Evolutionary conservation across 1,140 invertebrate genomes (phyloP).

Genomic region (Plutomurus gul): DNA sequence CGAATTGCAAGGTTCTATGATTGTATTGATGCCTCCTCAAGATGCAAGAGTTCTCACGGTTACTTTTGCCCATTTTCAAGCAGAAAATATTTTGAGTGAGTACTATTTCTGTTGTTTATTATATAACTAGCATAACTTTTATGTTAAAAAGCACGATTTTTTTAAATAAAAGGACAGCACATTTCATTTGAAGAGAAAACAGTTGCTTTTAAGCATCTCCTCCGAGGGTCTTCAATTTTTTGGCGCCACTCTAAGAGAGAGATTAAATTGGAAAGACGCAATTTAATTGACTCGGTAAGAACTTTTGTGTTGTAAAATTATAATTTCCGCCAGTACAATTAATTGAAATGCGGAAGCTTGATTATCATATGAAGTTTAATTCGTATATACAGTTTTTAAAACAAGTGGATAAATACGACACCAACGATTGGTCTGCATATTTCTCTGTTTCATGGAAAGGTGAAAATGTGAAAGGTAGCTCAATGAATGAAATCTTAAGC

Average conservation of each 20-base stretch:
- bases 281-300: slow-evolving; percentile 42
- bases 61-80: slow-evolving; percentile 38
- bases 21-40: slow-evolving; percentile 19
- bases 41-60: slow-evolving; percentile 27
- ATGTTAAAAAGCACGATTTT: not conserved
- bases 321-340: not conserved
- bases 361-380: no score
- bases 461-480: slow-evolving; percentile 90
- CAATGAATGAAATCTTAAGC: not conserved
- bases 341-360: not conserved
- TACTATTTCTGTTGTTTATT: not conserved
- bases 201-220: slow-evolving; percentile 89
- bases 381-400: slow-evolving; percentile 69
- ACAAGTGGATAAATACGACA: slow-evolving; percentile 76
- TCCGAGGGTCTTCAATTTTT: slow-evolving; percentile 79
- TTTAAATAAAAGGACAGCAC: slow-evolving; percentile 68
- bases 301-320: not conserved
- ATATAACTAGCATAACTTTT: no score
- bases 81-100: slow-evolving; percentile 30
- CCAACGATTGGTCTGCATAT: slow-evolving; percentile 87
- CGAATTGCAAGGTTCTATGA: slow-evolving; percentile 6
- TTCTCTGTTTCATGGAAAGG: slow-evolving; percentile 89
- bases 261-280: slow-evolving; percentile 58
- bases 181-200: slow-evolving; percentile 94
- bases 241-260: slow-evolving; percentile 76